Evolutionary conservation across 2,797 vertebrate species (phyloP), one percentile per base, ranked within the genome.

Genomic region (Lepus oiostolus): DNA sequence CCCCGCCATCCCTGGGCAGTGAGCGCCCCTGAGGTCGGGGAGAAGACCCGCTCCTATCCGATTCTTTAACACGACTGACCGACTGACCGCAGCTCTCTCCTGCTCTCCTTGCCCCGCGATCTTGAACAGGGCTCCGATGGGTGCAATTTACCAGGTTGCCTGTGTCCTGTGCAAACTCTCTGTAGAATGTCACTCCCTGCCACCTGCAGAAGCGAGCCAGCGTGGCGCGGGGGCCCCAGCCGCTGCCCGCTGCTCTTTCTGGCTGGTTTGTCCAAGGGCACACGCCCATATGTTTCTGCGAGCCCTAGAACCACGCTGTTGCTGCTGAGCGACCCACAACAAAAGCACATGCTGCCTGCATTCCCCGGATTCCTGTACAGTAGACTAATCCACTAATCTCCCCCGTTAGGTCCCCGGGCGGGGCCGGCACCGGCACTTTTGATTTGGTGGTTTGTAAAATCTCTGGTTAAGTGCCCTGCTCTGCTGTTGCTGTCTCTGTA

Each of bases 361-460:
- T 98, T 98, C 98, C 98, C 97, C 19, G 52, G 97, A 98, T 98
- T 98, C 98, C 96, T 98, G 97, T 98, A 98, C 98, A 98, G 98
- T 98, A 98, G 97, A 95, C 98, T 98, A 98, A 99, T 98, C 98
- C 98, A 96, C 97, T 98, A 98, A 98, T 98, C 98, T 97, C 4
- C 26, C 26, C 97, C 96, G 97, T 98, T 97, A 71, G 83, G 97
- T 98, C 98, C 98, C 97, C 30, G 1, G 93, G 97, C 91, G 95
- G 96, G 97, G 98, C 98, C 98, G 98, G 98, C 98, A 98, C 97
- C 97, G 97, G 97, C 96, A 97, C 96, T 97, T 98, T 98, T 98
- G 97, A 98, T 98, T 98, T 98, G 96, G 97, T 95, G 96, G 96
- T 98, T 98, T 98, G 95, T 98, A 97, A 98, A 97, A 98, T 98